Conservation (phyloP, 53 echinoderm and acorn worm genomes). For the Actinopyga echinites region DNA sequence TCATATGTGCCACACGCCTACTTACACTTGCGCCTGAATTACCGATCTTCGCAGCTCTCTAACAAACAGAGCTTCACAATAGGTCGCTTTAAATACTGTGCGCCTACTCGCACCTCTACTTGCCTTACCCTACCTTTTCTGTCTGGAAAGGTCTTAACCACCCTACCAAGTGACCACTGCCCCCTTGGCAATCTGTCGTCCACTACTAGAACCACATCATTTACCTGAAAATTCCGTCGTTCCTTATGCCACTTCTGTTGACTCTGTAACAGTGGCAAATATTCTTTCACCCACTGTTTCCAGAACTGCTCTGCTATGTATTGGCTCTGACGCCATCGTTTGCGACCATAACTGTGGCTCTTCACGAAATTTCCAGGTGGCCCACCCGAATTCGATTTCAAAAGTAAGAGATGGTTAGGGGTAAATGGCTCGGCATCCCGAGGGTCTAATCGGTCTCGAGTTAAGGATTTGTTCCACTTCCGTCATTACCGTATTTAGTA, state of each 20-base stretch:
- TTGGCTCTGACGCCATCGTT: slow-evolving; percentile 65
- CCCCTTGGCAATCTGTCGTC: slow-evolving; percentile 56
- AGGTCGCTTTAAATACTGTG: slow-evolving; percentile 47
- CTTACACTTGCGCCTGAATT: neutral
- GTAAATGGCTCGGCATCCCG: slow-evolving; percentile 59
- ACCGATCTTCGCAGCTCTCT: neutral
- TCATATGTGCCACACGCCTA: neutral
- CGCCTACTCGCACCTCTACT: slow-evolving; percentile 54
- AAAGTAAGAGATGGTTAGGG: slow-evolving; percentile 61
- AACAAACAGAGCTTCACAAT: slow-evolving; percentile 44
- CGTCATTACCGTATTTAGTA: slow-evolving; percentile 3
- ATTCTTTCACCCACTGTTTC: slow-evolving; percentile 69
- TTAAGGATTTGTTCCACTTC: slow-evolving; percentile 56
- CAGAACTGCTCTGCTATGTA: slow-evolving; percentile 63
- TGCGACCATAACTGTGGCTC: slow-evolving; percentile 41
- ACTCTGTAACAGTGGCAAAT: slow-evolving; percentile 63
- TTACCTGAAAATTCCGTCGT: slow-evolving; percentile 29
- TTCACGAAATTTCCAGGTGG: slow-evolving; percentile 50
- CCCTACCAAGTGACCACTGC: slow-evolving; percentile 59
- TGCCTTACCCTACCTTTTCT: slow-evolving; percentile 63
- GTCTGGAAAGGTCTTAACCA: slow-evolving; percentile 52
- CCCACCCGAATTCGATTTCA: slow-evolving; percentile 5
- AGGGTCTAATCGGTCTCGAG: slow-evolving; percentile 58
- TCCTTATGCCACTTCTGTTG: slow-evolving; percentile 56
- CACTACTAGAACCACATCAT: slow-evolving; percentile 49